These are phyloP conservation scores for Phenganax stokvisi DNA, from an alignment of 92 coral and sea anemone species.

Conservation along the genomic window DNA sequence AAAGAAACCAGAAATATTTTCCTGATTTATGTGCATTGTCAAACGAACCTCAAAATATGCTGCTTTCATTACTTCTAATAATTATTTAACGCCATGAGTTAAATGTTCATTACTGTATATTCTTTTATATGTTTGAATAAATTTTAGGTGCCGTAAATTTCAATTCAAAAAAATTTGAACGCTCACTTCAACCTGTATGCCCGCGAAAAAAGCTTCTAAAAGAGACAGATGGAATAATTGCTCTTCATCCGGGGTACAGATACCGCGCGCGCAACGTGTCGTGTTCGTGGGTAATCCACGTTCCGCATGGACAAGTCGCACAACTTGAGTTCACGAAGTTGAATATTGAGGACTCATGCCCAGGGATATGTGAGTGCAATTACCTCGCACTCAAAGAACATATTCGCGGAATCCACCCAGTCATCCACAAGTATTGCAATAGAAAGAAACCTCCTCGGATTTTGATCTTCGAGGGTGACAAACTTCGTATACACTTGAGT, in stretches of 20 bases:
- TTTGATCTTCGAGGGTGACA: slow-evolving; percentile 10
- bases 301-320: slow-evolving; percentile 14
- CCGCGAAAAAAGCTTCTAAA: slow-evolving; percentile 2
- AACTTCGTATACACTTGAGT: slow-evolving; percentile 20
- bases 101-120: not conserved
- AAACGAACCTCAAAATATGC: too few species aligned
- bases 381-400: slow-evolving; percentile 34
- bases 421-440: slow-evolving; percentile 21
- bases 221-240: slow-evolving; percentile 2
- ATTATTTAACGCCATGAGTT: too few species aligned
- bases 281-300: slow-evolving; percentile 33
- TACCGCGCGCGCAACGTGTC: slow-evolving; percentile 16
- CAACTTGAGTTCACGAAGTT: slow-evolving; percentile 15
- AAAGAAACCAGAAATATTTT: too few species aligned
- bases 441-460: slow-evolving; percentile 23
- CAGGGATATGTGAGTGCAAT: slow-evolving; percentile 34
- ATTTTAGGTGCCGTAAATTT: not conserved
- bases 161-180: not conserved
- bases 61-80: too few species aligned
- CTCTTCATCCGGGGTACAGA: not conserved
- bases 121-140: not conserved
- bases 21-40: too few species aligned
- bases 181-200: not conserved
- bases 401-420: not conserved
- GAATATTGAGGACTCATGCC: slow-evolving; percentile 26